Conservation (phyloP, 2,113 vertebrate genomes). For the Pachypanchax playfairii region DNA sequence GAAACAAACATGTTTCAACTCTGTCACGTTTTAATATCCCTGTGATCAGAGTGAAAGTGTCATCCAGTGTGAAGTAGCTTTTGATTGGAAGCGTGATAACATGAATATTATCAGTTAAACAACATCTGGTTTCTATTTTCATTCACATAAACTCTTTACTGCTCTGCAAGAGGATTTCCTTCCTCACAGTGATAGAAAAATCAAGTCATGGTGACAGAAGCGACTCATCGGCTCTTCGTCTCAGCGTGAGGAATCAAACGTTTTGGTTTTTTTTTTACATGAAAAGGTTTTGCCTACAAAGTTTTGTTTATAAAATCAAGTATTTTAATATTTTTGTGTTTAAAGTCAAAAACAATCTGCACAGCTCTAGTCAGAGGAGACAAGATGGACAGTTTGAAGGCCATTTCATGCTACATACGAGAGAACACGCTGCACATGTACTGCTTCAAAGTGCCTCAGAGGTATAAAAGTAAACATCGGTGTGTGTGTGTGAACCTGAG, state of each 20-base stretch:
- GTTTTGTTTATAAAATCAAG: slow-evolving; percentile 8
- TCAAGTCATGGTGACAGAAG: slow-evolving; percentile 3
- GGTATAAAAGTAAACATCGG: slow-evolving; percentile 44
- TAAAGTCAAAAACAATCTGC: slow-evolving; percentile 3
- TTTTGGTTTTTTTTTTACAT: slow-evolving; percentile 20
- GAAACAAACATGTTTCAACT: slow-evolving; percentile 29
- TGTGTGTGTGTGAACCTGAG: slow-evolving; percentile 29
- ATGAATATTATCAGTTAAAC: slow-evolving; percentile 23
- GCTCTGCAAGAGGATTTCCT: neutral
- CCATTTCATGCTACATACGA: neutral
- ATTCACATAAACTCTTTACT: neutral
- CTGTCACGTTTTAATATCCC: slow-evolving; percentile 30
- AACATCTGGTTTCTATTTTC: slow-evolving; percentile 1
- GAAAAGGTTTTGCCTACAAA: slow-evolving; percentile 17
- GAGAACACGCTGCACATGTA: slow-evolving; percentile 1
- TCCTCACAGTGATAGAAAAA: neutral
- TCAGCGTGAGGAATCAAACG: slow-evolving; percentile 13
- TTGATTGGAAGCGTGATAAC: no score
- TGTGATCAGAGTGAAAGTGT: slow-evolving; percentile 20
- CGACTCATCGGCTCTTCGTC: slow-evolving; percentile 4
- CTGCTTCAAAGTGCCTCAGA: slow-evolving; percentile 37
- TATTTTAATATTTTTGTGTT: slow-evolving; percentile 24
- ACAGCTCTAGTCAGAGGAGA: slow-evolving; percentile 3
- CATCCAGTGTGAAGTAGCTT: no score
- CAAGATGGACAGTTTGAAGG: neutral